Percentiles rank a stretch among this genome's conserved stretches.
phyloP scores from a whole-genome alignment of 1,140 invertebrate species.

The Plodia interpunctella region DNA sequence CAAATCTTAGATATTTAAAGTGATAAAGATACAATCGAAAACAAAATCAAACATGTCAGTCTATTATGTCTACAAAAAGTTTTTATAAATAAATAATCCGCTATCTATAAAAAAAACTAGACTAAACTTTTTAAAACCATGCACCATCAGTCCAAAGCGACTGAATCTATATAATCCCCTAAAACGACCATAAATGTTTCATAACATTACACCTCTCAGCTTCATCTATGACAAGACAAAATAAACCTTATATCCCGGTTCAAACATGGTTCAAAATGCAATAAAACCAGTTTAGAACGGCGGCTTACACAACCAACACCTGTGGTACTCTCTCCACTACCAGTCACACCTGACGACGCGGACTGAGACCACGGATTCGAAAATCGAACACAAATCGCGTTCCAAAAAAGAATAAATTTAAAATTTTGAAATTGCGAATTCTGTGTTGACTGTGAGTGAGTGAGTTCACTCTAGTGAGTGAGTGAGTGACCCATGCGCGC shows the following conservation, averaged over 20 bases:
- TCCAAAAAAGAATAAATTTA: conserved; percentile 7
- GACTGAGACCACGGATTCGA: neutral
- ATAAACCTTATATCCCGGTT: conserved; percentile 17
- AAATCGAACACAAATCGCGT: conserved; percentile 17
- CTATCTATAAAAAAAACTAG: neutral
- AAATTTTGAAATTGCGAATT: conserved; percentile 23
- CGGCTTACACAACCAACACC: conserved; percentile 35
- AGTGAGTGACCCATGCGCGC: conserved; percentile 32
- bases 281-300: conserved; percentile 22
- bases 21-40: no score
- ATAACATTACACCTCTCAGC: conserved; percentile 1
- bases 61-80: no score
- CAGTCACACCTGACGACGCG: conserved; percentile 51
- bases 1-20: no score
- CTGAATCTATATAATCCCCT: conserved; percentile 3
- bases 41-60: no score
- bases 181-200: neutral
- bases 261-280: conserved; percentile 2
- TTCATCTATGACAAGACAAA: neutral
- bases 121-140: neutral
- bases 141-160: neutral
- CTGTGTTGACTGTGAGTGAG: conserved; percentile 33
- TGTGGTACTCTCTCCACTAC: conserved; percentile 28
- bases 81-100: no score
- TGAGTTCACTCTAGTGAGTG: conserved; percentile 39